A percentile compares a stretch with the other conserved stretches of the same genome.
These are phyloP conservation scores for Sebastes elongatus DNA, from an alignment of 2,797 vertebrate genomes.

Conservation along the genomic window DNA sequence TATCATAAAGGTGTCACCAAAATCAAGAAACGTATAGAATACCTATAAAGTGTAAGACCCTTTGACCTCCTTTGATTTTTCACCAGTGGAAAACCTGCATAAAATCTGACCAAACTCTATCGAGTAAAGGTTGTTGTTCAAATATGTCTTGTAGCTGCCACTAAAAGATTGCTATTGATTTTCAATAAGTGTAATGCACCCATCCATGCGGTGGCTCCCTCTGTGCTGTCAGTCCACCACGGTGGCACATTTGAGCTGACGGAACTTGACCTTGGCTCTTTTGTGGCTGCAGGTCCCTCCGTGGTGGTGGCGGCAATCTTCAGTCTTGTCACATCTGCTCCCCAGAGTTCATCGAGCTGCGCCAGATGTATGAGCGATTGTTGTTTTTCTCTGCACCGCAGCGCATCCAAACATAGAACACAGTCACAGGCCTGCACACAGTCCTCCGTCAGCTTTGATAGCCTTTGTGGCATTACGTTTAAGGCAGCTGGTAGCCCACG, in stretches of 20 bases:
- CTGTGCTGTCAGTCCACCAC: slow-evolving; percentile 62
- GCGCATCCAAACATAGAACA: slow-evolving; percentile 3
- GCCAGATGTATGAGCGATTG: slow-evolving; percentile 36
- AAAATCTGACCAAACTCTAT: slow-evolving; percentile 43
- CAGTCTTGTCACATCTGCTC: slow-evolving; percentile 57
- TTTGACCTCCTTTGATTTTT: slow-evolving; percentile 38
- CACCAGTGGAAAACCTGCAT: slow-evolving; percentile 29
- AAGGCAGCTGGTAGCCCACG: slow-evolving; percentile 37
- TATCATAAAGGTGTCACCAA: not conserved
- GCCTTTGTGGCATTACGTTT: slow-evolving; percentile 39
- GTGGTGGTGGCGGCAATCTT: slow-evolving; percentile 40
- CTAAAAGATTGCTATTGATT: slow-evolving; percentile 83
- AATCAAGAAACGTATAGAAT: not conserved
- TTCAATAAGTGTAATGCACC: slow-evolving; percentile 75
- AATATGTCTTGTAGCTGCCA: slow-evolving; percentile 59
- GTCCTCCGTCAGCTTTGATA: slow-evolving; percentile 11
- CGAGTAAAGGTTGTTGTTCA: slow-evolving; percentile 59
- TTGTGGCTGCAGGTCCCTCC: slow-evolving; percentile 27
- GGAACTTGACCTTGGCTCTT: slow-evolving; percentile 71
- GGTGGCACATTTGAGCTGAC: slow-evolving; percentile 54
- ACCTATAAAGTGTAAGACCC: not conserved
- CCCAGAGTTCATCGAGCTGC: slow-evolving; percentile 34
- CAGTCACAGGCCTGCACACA: not conserved
- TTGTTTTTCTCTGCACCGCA: slow-evolving; percentile 21
- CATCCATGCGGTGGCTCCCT: slow-evolving; percentile 58